Conservation (phyloP, 2,113 vertebrate genomes). For the Melanostigma gelatinosum region DNA sequence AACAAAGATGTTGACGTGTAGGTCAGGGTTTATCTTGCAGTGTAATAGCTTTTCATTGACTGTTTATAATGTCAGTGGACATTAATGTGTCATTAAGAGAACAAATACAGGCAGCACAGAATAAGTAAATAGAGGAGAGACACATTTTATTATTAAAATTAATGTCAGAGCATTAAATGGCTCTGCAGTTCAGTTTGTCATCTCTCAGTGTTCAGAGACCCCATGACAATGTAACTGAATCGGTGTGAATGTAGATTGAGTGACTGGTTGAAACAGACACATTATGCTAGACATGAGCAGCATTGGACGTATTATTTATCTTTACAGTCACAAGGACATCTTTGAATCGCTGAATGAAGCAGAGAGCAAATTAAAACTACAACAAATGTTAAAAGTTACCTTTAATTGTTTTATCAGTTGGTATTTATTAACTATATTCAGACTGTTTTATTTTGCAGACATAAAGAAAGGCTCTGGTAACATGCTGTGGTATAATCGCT, state of each 20-base stretch:
- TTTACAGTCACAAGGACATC: background rate
- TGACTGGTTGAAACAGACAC: background rate
- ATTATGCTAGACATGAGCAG: background rate
- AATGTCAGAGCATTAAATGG: background rate
- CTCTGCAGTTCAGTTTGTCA: background rate
- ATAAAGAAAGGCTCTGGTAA: background rate
- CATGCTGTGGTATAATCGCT: background rate
- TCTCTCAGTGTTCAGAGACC: background rate
- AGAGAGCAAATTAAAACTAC: background rate
- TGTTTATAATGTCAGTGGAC: slow-evolving; percentile 37
- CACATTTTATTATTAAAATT: slow-evolving; percentile 1
- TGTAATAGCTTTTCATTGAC: slow-evolving; percentile 57
- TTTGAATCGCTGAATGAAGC: background rate
- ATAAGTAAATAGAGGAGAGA: background rate
- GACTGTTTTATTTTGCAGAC: background rate
- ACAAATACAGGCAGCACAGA: background rate
- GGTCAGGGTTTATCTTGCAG: slow-evolving; percentile 45
- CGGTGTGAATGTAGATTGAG: background rate
- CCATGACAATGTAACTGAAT: background rate
- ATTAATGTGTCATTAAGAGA: slow-evolving; percentile 42
- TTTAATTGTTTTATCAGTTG: background rate
- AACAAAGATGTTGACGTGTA: slow-evolving; percentile 42
- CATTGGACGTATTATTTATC: background rate
- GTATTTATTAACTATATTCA: background rate
- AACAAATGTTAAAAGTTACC: background rate